These are phyloP conservation scores for Tadarida brasiliensis DNA, from an alignment of 2,797 vertebrate genomes.

Conservation along the genomic window DNA sequence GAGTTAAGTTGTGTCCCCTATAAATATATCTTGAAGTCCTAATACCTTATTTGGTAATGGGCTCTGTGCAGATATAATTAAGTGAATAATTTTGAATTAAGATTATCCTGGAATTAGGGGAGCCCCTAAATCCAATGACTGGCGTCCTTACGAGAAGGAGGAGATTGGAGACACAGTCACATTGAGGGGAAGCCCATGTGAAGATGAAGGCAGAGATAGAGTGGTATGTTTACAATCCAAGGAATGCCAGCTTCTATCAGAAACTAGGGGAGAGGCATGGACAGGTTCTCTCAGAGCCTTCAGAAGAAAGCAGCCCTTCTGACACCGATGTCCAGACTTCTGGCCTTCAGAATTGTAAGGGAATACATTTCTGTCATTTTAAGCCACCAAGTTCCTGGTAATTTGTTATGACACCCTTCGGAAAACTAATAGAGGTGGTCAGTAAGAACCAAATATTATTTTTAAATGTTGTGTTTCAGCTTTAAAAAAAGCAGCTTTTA, in stretches of 20 bases:
- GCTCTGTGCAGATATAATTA: background rate
- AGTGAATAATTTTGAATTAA: background rate
- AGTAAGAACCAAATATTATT: background rate
- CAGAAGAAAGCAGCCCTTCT: background rate
- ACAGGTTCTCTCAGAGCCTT: background rate
- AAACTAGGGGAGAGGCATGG: background rate
- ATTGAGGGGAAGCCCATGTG: background rate
- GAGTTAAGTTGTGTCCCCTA: background rate
- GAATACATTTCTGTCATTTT: background rate
- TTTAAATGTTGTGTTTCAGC: background rate
- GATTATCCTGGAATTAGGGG: background rate
- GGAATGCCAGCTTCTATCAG: background rate
- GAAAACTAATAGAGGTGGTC: background rate
- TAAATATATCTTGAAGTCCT: background rate
- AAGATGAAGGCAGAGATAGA: background rate
- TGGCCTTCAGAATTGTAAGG: background rate
- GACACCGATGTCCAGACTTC: background rate
- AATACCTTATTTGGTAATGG: background rate
- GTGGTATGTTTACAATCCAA: background rate
- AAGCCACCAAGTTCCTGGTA: background rate
- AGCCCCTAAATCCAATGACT: background rate
- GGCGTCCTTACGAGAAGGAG: background rate
- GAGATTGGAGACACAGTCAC: background rate
- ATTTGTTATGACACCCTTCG: background rate
- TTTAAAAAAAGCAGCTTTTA: background rate